phyloP scores from a whole-genome alignment of 2,797 vertebrate species.

The Megaceryle alcyon region DNA sequence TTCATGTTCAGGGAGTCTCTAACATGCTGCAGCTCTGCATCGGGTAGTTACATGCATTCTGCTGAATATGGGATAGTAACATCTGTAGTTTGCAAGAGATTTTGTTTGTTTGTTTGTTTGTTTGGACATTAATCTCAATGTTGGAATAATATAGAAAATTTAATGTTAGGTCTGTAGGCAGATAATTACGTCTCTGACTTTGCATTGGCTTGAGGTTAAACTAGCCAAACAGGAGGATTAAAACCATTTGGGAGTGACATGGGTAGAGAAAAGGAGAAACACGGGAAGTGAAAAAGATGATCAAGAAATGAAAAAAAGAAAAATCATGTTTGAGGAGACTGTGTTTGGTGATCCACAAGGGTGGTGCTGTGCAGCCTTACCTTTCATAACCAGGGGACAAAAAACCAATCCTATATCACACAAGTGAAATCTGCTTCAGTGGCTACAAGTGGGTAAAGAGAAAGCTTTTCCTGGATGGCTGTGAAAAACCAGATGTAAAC shows the following conservation, averaged over 20 bases:
- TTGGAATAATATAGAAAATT: background rate
- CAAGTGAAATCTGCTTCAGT: background rate
- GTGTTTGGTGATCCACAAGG: background rate
- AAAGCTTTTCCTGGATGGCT: background rate
- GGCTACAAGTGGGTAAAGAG: rapidly evolving
- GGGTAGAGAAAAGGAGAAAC: background rate
- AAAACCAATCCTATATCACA: background rate
- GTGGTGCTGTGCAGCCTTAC: background rate
- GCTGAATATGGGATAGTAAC: background rate
- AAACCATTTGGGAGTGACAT: background rate
- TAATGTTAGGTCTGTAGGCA: background rate
- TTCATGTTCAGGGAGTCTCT: background rate
- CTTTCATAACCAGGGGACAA: background rate
- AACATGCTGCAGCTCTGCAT: background rate
- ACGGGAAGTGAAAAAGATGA: background rate
- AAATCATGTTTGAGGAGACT: background rate
- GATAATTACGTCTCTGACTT: background rate
- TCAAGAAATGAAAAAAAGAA: background rate
- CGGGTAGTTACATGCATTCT: background rate
- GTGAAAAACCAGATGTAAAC: background rate
- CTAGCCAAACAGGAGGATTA: background rate
- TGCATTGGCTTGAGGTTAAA: background rate
- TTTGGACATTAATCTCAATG: background rate
- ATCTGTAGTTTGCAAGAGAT: background rate
- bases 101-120: background rate